Evolutionary conservation across 2,888 invertebrate species (phyloP), one percentile per base, ranked within the genome.

Genomic region (Polymixis lichenea): DNA sequence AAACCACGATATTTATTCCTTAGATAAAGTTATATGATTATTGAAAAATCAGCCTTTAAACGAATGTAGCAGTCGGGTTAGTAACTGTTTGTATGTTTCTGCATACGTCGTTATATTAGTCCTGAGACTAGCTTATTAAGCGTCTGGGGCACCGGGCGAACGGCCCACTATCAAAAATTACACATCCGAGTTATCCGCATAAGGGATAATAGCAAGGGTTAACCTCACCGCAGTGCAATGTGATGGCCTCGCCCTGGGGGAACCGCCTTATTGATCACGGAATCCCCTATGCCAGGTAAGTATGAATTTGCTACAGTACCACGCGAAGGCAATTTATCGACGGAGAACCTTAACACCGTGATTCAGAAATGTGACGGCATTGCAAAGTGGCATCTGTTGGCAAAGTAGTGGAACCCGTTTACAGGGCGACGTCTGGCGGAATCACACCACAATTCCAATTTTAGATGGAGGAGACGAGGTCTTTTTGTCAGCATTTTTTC

Each of bases 81-180:
- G 2, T 25, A 43, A 11, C 19, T 19, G 5, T 25, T 46, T 25
- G 25, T 13, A 46, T 46, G 0, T 65, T 19, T 19, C 11, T 13
- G 43, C 19, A 19, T 19, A 25, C 13, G 4, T 5, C 22, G 13
- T 28, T 8, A 22, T 5, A 22, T 0, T 22, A 15, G 8, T 49
- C 28, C 15, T 28, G 28, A 66, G 15, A 17, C 17, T 46, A 19
- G 3, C 9, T 38, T 1, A 6, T 0, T 19, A 9, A 15, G 15
- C 7, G 6, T 70, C 58, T 62, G 49, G 9, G 84, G 73, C 65
- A 84, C 81, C 6, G 84, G 80, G 81, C 81, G 84, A 13, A 72
- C 80, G 73, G 65, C 80, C 84, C 80, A 81, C 80, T 80, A 72
- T 11, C 84, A 83, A 83, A 78, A 80, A 83, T 80, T 58, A 83